phyloP scores from a whole-genome alignment of 1,140 invertebrate species.

The Sinella curviseta region DNA sequence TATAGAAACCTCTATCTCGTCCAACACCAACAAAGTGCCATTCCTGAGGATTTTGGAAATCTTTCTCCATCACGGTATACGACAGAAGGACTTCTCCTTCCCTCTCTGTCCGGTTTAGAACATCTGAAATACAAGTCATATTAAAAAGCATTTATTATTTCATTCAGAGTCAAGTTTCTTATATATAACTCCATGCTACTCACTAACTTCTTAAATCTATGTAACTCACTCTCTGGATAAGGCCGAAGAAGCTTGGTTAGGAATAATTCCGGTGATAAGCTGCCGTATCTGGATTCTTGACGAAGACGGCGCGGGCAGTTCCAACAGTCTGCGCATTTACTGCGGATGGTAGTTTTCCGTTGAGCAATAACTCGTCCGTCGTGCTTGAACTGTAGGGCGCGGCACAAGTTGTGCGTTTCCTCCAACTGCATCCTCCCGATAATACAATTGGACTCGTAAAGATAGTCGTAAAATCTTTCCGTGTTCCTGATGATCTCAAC shows the following conservation, averaged over 20 bases:
- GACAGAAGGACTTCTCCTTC: constrained; percentile 51
- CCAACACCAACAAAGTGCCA: constrained; percentile 17
- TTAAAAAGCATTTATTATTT: constrained; percentile 23
- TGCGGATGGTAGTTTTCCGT: neutral
- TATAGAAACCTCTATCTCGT: constrained; percentile 18
- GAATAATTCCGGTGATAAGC: constrained; percentile 13
- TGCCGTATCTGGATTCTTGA: neutral
- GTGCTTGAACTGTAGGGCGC: constrained; percentile 2
- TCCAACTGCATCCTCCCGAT: constrained; percentile 16
- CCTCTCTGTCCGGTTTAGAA: constrained; percentile 38
- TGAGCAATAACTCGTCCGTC: constrained; percentile 2
- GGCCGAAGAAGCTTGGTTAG: constrained; percentile 3
- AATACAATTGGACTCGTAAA: constrained; percentile 75
- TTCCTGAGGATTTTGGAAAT: constrained; percentile 20
- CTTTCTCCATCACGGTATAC: constrained; percentile 29
- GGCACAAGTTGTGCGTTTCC: constrained; percentile 8
- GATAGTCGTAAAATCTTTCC: constrained; percentile 72
- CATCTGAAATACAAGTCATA: constrained; percentile 36
- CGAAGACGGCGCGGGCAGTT: neutral
- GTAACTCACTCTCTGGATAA: constrained; percentile 13
- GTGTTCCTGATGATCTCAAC: constrained; percentile 67
- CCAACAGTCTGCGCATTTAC: neutral
- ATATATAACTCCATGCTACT: no score
- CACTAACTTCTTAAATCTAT: no score
- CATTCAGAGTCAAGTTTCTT: neutral